Conservation (phyloP, 1,140 invertebrate genomes). For the Marisa cornuarietis region DNA sequence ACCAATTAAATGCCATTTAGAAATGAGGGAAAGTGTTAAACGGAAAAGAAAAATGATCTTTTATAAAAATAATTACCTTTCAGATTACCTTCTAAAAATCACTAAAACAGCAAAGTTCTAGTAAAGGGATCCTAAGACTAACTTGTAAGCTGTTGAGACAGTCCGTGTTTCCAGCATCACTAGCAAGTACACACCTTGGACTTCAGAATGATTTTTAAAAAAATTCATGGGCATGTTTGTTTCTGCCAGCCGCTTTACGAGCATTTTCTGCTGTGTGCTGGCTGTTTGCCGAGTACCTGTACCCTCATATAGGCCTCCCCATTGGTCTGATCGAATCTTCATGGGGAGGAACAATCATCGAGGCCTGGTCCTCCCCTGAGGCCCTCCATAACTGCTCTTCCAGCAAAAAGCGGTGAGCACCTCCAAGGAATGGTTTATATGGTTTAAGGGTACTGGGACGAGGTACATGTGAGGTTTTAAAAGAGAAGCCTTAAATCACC, state of each 20-base stretch:
- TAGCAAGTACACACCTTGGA: background rate
- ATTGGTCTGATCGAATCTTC: slow-evolving; percentile 48
- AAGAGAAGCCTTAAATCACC: no score
- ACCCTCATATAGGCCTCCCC: slow-evolving; percentile 40
- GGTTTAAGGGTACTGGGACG: no score
- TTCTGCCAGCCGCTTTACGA: background rate
- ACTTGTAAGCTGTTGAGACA: background rate
- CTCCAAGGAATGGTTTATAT: no score
- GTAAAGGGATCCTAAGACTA: no score
- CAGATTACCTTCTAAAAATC: background rate
- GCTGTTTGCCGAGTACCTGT: slow-evolving; percentile 51
- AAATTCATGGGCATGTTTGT: no score
- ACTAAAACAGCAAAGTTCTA: no score
- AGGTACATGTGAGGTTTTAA: no score
- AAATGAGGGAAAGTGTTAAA: no score
- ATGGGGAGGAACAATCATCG: slow-evolving; percentile 51
- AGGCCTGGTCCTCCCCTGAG: slow-evolving; percentile 48
- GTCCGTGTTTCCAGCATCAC: background rate
- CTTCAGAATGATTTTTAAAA: no score
- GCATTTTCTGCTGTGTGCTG: slow-evolving; percentile 56
- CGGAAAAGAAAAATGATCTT: no score
- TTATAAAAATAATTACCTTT: no score
- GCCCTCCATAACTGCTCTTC: slow-evolving; percentile 38
- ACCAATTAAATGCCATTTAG: no score
- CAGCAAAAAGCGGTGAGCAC: background rate